Conservation (phyloP, 1,140 invertebrate genomes). For the Megalopta genalis region DNA sequence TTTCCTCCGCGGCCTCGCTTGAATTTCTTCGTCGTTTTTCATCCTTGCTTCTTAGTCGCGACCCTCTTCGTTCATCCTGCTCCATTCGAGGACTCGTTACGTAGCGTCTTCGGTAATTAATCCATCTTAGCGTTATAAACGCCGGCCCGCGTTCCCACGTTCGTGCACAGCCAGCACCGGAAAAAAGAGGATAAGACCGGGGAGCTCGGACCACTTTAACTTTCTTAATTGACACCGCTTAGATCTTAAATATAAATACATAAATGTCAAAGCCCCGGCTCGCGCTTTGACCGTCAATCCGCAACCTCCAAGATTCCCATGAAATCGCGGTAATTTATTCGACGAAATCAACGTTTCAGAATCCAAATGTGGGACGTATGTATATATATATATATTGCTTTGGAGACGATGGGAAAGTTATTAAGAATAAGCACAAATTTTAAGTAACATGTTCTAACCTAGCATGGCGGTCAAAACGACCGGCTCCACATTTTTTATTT, state of each 20-base stretch:
- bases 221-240: slow-evolving; percentile 21
- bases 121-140: slow-evolving; percentile 24
- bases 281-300: too few relatives aligned
- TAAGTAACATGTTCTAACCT: too few relatives aligned
- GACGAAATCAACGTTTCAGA: too few relatives aligned
- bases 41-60: not conserved
- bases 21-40: not conserved
- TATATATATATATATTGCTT: too few relatives aligned
- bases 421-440: too few relatives aligned
- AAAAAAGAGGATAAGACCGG: not conserved
- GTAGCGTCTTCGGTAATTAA: slow-evolving; percentile 44
- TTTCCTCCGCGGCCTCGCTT: not conserved
- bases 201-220: slow-evolving; percentile 26
- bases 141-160: slow-evolving; percentile 7
- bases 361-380: too few relatives aligned
- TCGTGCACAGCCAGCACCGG: not conserved
- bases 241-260: slow-evolving; percentile 6
- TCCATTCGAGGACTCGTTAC: slow-evolving; percentile 37
- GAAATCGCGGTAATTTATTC: too few relatives aligned
- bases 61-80: not conserved
- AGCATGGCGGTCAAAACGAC: too few relatives aligned
- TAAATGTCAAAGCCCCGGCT: not conserved
- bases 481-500: too few relatives aligned
- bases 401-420: too few relatives aligned
- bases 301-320: too few relatives aligned